Evolutionary conservation across 2,888 invertebrate genomes (phyloP).

Genomic region (Busseola fusca): DNA sequence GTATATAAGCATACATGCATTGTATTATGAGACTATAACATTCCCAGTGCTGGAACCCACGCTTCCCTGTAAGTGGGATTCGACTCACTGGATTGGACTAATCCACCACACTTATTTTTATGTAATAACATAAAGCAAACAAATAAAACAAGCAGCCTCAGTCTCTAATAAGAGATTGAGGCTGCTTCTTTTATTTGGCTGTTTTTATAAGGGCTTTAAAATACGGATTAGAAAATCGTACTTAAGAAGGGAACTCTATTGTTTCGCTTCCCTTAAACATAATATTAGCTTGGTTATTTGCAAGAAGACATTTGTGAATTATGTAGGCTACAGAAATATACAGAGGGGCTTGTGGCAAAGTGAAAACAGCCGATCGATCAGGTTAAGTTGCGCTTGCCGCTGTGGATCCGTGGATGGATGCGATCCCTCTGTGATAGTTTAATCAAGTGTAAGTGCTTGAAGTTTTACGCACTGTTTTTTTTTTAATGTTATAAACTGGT

Average conservation of each 20-base stretch:
- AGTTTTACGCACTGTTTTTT: slow-evolving; percentile 16
- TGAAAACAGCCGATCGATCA: neutral
- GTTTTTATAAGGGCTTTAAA: neutral
- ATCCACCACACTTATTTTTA: neutral
- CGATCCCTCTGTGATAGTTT: slow-evolving; percentile 8
- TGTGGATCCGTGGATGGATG: neutral
- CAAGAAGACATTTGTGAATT: no score
- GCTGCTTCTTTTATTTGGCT: neutral
- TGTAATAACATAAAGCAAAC: no score
- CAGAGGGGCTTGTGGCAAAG: neutral
- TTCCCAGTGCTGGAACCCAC: neutral
- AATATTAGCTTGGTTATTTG: neutral
- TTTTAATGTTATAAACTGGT: no score
- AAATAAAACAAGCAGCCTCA: no score
- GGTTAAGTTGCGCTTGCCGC: neutral
- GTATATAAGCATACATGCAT: neutral
- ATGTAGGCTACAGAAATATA: neutral
- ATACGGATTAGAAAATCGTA: neutral
- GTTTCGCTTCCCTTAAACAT: neutral
- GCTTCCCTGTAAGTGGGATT: neutral
- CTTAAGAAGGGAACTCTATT: neutral
- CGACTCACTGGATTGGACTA: neutral
- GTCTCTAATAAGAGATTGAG: neutral
- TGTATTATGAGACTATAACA: neutral
- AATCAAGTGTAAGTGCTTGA: slow-evolving; percentile 20